Percentiles rank a stretch among this genome's conserved stretches.
Evolutionary conservation across 1,140 invertebrate genomes (phyloP).

Genomic region (Brachystomella parvula): DNA sequence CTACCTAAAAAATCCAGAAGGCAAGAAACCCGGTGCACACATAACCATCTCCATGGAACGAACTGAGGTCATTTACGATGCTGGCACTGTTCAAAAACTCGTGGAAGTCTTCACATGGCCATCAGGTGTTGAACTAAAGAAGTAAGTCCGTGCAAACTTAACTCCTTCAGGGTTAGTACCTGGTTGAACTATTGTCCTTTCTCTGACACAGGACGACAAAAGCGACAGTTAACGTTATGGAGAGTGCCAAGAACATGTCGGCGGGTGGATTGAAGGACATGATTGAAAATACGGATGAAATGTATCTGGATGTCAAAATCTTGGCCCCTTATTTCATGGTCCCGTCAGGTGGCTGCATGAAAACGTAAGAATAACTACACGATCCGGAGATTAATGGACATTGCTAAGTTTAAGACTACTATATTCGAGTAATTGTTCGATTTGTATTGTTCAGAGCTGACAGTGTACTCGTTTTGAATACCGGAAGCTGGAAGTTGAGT

Average conservation of each 20-base stretch:
- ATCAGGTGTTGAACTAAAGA: neutral
- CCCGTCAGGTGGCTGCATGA: neutral
- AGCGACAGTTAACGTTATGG: neutral
- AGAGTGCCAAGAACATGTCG: neutral
- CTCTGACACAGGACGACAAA: neutral
- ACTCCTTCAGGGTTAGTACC: neutral
- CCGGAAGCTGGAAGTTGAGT: neutral
- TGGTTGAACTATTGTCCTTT: neutral
- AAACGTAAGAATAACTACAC: no score
- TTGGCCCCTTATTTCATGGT: neutral
- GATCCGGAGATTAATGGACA: no score
- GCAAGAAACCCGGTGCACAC: neutral
- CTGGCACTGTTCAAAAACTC: neutral
- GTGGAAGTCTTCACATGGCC: conserved; percentile 2
- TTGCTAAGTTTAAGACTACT: neutral
- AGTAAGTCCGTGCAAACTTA: neutral
- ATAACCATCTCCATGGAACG: neutral
- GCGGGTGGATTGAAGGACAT: neutral
- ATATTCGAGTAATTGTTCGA: neutral
- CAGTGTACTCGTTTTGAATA: neutral
- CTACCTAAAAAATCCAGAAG: neutral
- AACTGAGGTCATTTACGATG: neutral
- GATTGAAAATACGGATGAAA: conserved; percentile 4
- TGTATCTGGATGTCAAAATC: neutral
- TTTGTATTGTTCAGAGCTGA: conserved; percentile 1